A percentile compares a stretch with the other conserved stretches of the same genome.
phyloP scores from a whole-genome alignment of 2,888 invertebrate species.

The Tetranychus piercei region DNA sequence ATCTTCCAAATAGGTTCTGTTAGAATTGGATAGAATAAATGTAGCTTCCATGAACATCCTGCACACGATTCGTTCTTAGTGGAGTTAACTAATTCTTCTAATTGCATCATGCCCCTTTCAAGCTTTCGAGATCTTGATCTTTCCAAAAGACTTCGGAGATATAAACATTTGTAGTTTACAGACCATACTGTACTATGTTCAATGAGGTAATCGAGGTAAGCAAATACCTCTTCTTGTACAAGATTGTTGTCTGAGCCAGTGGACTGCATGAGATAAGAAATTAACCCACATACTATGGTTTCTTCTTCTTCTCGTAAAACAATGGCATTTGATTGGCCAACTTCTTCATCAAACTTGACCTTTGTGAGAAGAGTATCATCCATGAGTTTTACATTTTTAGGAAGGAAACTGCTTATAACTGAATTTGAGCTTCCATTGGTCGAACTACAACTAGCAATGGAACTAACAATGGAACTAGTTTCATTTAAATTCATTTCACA shows the following conservation, averaged over 20 bases:
- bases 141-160: slow-evolving; percentile 58
- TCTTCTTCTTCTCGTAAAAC: slow-evolving; percentile 53
- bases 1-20: slow-evolving; percentile 57
- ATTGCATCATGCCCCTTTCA: slow-evolving; percentile 68
- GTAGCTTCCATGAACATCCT: slow-evolving; percentile 37
- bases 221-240: slow-evolving; percentile 56
- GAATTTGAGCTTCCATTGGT: no score
- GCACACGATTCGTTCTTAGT: slow-evolving; percentile 36
- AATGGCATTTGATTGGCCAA: slow-evolving; percentile 26
- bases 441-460: no score
- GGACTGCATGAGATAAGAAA: slow-evolving; percentile 40
- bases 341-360: slow-evolving; percentile 47
- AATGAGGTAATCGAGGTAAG: slow-evolving; percentile 49
- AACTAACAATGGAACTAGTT: no score
- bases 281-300: slow-evolving; percentile 54
- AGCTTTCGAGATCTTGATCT: slow-evolving; percentile 56
- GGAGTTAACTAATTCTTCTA: slow-evolving; percentile 45
- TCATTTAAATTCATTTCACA: slow-evolving; percentile 1
- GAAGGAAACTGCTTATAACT: slow-evolving; percentile 15
- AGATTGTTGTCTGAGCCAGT: slow-evolving; percentile 58
- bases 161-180: slow-evolving; percentile 52
- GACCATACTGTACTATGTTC: slow-evolving; percentile 53
- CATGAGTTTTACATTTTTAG: slow-evolving; percentile 47
- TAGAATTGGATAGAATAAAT: slow-evolving; percentile 49
- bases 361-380: slow-evolving; percentile 71